phyloP scores from a whole-genome alignment of 2,113 vertebrate genomes.

The Platichthys flesus region DNA sequence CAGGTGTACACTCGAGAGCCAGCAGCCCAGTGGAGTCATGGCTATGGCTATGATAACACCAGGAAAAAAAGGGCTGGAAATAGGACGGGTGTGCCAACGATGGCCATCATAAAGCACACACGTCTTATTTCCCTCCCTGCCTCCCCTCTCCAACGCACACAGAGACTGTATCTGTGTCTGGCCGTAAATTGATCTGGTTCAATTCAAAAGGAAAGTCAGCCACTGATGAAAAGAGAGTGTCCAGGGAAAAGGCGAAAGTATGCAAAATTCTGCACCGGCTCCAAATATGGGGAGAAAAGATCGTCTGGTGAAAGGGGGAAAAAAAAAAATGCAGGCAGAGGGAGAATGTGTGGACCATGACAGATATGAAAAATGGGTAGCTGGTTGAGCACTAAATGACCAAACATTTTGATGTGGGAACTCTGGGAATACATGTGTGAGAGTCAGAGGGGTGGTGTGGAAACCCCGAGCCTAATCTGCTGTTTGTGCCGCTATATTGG shows the following conservation, averaged over 20 bases:
- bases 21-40: conserved; percentile 32
- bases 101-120: conserved; percentile 62
- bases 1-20: conserved; percentile 38
- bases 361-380: conserved; percentile 79
- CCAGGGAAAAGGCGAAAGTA: conserved; percentile 77
- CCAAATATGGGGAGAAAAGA: conserved; percentile 80
- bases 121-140: conserved; percentile 36
- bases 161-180: conserved; percentile 70
- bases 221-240: conserved; percentile 77
- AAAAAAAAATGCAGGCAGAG: conserved; percentile 22
- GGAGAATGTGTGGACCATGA: conserved; percentile 70
- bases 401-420: conserved; percentile 75
- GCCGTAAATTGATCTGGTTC: conserved; percentile 74
- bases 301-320: conserved; percentile 42
- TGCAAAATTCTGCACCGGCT: conserved; percentile 68
- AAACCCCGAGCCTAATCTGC: conserved; percentile 50
- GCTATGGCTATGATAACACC: conserved; percentile 52
- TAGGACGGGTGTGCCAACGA: conserved; percentile 36
- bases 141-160: conserved; percentile 45
- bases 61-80: conserved; percentile 48
- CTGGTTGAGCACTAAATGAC: conserved; percentile 73
- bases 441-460: conserved; percentile 14
- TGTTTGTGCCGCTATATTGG: conserved; percentile 61
- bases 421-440: conserved; percentile 9
- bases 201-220: conserved; percentile 70